phyloP scores from a whole-genome alignment of 2,113 vertebrate genomes.

The Trematomus loennbergii region DNA sequence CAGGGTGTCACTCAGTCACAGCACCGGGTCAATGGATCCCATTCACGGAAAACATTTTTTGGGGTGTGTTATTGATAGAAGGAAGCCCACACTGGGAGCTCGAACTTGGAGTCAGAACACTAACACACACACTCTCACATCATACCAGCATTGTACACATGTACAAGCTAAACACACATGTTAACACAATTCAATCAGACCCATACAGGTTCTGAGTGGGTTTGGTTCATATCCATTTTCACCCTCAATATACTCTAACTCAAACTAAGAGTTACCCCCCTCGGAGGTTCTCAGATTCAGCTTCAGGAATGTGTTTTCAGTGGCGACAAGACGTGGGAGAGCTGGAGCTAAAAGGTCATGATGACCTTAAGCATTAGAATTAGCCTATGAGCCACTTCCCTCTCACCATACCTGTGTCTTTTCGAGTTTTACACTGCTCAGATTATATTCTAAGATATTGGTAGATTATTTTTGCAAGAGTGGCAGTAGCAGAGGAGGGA shows the following conservation, averaged over 20 bases:
- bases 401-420: not conserved
- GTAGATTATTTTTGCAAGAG: too few relatives aligned
- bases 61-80: constrained; percentile 51
- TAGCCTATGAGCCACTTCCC: not conserved
- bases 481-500: too few relatives aligned
- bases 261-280: constrained; percentile 17
- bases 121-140: not conserved
- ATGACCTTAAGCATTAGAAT: not conserved
- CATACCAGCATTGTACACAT: not conserved
- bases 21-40: constrained; percentile 71
- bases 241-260: not conserved
- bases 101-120: constrained; percentile 39
- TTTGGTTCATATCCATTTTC: constrained; percentile 34
- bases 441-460: not conserved
- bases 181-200: constrained; percentile 8
- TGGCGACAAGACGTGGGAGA: constrained; percentile 7
- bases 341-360: constrained; percentile 3
- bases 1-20: constrained; percentile 67
- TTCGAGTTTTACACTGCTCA: not conserved
- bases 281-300: constrained; percentile 22
- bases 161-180: not conserved
- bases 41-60: constrained; percentile 58
- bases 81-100: constrained; percentile 62
- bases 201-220: constrained; percentile 3
- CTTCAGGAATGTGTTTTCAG: constrained; percentile 27